Conservation (phyloP, 2,888 invertebrate species). For the Lordiphosa andalusiaca region DNA sequence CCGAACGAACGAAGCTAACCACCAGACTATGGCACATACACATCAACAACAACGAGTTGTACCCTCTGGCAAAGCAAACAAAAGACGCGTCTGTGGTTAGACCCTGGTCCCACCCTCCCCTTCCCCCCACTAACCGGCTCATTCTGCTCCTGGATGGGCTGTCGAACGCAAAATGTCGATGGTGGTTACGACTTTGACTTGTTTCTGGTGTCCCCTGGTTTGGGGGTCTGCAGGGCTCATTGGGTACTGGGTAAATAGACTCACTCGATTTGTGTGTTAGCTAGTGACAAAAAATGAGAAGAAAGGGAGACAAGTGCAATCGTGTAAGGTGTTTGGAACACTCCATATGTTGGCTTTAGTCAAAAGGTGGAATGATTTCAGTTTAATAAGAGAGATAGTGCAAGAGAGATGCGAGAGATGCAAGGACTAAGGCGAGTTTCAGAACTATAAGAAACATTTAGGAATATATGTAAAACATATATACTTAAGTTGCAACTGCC, state of each 20-base stretch:
- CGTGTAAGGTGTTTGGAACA: no score
- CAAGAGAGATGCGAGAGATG: no score
- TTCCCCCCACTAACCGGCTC: not conserved
- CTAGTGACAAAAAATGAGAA: not conserved
- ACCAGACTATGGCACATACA: slow-evolving; percentile 23
- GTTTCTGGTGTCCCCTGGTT: slow-evolving; percentile 46
- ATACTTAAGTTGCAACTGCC: no score
- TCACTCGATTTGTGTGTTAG: slow-evolving; percentile 39
- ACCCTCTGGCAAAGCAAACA: slow-evolving; percentile 59
- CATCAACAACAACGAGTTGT: slow-evolving; percentile 28
- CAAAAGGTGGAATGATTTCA: no score
- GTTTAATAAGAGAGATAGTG: no score
- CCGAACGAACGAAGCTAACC: slow-evolving; percentile 49
- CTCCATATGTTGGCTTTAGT: no score
- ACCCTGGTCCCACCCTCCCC: slow-evolving; percentile 21
- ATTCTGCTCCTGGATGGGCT: slow-evolving; percentile 18
- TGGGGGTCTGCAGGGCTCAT: slow-evolving; percentile 60
- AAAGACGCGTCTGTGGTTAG: slow-evolving; percentile 75
- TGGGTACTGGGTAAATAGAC: slow-evolving; percentile 60
- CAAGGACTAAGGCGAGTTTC: no score
- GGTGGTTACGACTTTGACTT: slow-evolving; percentile 63
- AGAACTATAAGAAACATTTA: no score
- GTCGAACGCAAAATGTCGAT: slow-evolving; percentile 61
- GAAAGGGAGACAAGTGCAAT: not conserved
- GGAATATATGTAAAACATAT: no score